Evolutionary conservation across 2,888 invertebrate species (phyloP), one percentile per base, ranked within the genome.

Genomic region (Digitonthophagus gazella): DNA sequence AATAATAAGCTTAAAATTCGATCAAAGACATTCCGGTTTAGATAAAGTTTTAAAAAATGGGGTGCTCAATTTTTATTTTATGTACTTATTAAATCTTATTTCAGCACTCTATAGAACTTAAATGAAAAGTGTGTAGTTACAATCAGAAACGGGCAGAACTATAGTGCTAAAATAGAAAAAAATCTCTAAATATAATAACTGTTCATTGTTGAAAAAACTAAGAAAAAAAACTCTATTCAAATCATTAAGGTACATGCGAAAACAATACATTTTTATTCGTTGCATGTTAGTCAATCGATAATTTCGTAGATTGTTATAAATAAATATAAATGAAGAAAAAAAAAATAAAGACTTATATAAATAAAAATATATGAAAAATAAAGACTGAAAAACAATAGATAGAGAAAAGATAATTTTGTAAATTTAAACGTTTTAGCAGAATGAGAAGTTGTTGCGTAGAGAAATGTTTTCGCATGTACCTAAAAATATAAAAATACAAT

Each of bases 261-360:
- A n/a, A n/a, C n/a, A n/a, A n/a, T n/a, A n/a, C n/a, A n/a, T n/a
- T n/a, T n/a, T n/a, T n/a, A n/a, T n/a, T n/a, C n/a, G n/a, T n/a
- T n/a, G n/a, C n/a, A n/a, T n/a, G n/a, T n/a, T n/a, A n/a, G n/a
- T n/a, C n/a, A n/a, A n/a, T n/a, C n/a, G n/a, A n/a, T 44, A 5
- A 44, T 44, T 44, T 44, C 11, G 1, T n/a, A n/a, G n/a, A n/a
- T 44, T 44, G 3, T 44, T 44, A 44, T 44, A 44, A 44, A 44
- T 44, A 44, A 44, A 44, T 44, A 44, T 3, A 8, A n/a, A 75
- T 71, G 71, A 66, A 58, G n/a, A 58, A 66, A 58, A 66, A 66
- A 66, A n/a, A n/a, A n/a, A n/a, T n/a, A n/a, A 15, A 44, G 58
- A 44, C 58, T 19, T 66, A 57, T 56, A n/a, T n/a, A n/a, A n/a